Evolutionary conservation across 2,113 vertebrate genomes (phyloP).

Genomic region (Pterocles orientalis): DNA sequence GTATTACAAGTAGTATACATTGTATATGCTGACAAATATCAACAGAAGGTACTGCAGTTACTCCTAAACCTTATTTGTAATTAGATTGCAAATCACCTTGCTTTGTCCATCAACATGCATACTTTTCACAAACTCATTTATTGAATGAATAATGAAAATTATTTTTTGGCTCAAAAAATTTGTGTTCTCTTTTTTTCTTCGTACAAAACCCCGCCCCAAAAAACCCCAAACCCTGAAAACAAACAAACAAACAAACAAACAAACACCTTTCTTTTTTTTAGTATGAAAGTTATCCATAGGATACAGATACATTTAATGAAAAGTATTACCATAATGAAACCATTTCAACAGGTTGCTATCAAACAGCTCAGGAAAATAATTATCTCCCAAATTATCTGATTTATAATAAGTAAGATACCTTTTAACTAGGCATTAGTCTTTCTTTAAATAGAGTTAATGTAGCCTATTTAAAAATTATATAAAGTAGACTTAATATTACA

Average conservation of each 20-base stretch:
- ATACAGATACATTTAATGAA: background rate
- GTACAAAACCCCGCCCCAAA: no score
- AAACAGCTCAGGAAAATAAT: background rate
- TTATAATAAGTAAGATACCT: background rate
- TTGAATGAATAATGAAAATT: background rate
- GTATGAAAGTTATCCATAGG: background rate
- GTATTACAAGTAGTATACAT: background rate
- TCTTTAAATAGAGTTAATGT: background rate
- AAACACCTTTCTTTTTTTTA: background rate
- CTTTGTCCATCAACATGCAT: background rate
- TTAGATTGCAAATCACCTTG: background rate
- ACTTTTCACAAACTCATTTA: background rate
- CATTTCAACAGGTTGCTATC: background rate
- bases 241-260: background rate
- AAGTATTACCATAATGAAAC: background rate
- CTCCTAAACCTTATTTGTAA: background rate
- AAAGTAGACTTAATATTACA: background rate
- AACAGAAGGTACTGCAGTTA: background rate
- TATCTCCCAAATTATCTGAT: background rate
- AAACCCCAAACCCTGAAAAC: accelerated
- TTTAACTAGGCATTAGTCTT: background rate
- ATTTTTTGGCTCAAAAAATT: background rate
- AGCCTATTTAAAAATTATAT: background rate
- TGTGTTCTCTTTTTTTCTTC: background rate
- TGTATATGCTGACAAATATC: background rate